A percentile compares a stretch with the other conserved stretches of the same genome.
Evolutionary conservation across 2,888 invertebrate genomes (phyloP).

Genomic region (Mesoligia furuncula): DNA sequence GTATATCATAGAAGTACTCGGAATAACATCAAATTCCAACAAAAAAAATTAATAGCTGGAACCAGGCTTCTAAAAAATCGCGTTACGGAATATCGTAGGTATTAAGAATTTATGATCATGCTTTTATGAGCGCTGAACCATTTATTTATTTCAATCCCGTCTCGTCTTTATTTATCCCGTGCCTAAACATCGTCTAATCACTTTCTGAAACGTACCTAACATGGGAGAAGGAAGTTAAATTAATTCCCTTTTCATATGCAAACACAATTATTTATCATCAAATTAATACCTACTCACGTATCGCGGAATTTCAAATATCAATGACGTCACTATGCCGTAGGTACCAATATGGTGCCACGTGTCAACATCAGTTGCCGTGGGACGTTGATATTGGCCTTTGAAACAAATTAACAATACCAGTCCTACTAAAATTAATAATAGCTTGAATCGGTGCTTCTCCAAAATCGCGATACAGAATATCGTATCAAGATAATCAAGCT

Average conservation of each 20-base stretch:
- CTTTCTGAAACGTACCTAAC: too few species aligned
- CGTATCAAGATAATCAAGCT: neutral
- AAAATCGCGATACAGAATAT: neutral
- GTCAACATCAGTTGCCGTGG: neutral
- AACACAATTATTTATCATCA: too few species aligned
- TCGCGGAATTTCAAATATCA: too few species aligned
- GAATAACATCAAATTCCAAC: too few species aligned
- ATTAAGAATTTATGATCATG: neutral
- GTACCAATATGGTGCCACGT: constrained; percentile 19
- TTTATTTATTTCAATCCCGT: too few species aligned
- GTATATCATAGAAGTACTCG: too few species aligned
- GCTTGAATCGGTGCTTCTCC: neutral
- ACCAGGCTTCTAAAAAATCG: neutral
- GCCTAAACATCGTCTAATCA: too few species aligned
- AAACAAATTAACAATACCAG: neutral
- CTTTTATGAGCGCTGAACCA: neutral
- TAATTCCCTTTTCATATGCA: too few species aligned
- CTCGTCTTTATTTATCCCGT: too few species aligned
- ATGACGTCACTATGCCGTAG: constrained; percentile 10
- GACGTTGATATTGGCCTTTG: neutral
- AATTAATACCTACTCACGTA: too few species aligned
- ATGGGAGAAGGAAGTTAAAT: too few species aligned
- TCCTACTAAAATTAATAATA: neutral
- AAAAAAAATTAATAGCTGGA: neutral
- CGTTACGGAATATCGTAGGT: neutral